A percentile compares a stretch with the other conserved stretches of the same genome.
Evolutionary conservation across 2,888 invertebrate genomes (phyloP).

Genomic region (Sphaerophoria taeniata): DNA sequence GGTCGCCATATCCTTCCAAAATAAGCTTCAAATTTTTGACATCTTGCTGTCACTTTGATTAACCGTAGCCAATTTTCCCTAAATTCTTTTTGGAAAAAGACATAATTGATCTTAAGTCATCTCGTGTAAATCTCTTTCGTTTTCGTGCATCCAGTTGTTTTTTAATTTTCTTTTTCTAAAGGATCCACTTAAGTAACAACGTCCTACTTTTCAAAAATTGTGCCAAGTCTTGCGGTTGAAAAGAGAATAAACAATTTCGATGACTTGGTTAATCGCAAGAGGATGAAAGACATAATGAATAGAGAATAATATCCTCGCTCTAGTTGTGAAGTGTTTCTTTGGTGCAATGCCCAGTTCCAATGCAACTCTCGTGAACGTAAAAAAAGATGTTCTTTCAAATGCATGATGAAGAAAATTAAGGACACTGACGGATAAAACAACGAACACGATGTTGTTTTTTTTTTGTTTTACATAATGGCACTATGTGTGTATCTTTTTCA

Average conservation of each 20-base stretch:
- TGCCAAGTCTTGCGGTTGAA: slow-evolving; percentile 2
- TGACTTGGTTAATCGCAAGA: not conserved
- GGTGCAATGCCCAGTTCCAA: slow-evolving; percentile 25
- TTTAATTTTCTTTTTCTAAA: no score
- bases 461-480: slow-evolving; percentile 41
- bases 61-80: no score
- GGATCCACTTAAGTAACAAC: not conserved
- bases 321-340: slow-evolving; percentile 55
- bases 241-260: slow-evolving; percentile 26
- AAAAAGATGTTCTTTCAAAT: slow-evolving; percentile 52
- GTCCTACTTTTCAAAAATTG: no score
- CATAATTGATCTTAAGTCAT: no score
- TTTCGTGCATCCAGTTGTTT: no score
- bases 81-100: no score
- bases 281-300: slow-evolving; percentile 41
- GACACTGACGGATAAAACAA: slow-evolving; percentile 55
- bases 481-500: slow-evolving; percentile 34
- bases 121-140: no score
- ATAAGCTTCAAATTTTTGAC: no score
- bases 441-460: slow-evolving; percentile 39
- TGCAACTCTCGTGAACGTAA: not conserved
- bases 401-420: slow-evolving; percentile 59
- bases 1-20: no score
- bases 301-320: slow-evolving; percentile 60
- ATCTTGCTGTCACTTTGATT: no score